phyloP scores from a whole-genome alignment of 2,797 vertebrate species.

The Parotocinclus haroldoi region DNA sequence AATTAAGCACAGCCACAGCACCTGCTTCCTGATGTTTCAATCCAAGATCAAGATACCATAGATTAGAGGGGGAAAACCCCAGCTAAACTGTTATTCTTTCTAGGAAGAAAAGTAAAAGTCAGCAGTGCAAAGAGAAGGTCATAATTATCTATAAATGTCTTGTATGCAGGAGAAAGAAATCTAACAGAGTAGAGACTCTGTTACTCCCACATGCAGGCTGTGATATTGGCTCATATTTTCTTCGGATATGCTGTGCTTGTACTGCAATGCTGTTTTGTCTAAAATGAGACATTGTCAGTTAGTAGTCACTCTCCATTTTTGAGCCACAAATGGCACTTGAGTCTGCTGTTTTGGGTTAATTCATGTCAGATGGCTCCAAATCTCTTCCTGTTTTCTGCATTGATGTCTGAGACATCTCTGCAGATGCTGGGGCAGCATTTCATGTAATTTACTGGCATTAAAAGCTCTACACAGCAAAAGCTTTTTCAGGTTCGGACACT shows the following conservation, averaged over 20 bases:
- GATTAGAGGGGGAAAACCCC: neutral
- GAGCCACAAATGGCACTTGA: constrained; percentile 1
- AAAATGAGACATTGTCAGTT: neutral
- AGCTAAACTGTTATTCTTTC: neutral
- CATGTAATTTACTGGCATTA: neutral
- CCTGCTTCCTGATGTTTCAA: constrained; percentile 22
- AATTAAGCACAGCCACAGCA: constrained; percentile 28
- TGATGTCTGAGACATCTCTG: constrained; percentile 1
- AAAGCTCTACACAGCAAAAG: neutral
- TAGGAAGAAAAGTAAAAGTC: neutral
- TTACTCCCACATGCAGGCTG: neutral
- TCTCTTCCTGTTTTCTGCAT: neutral
- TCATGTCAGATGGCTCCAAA: neutral
- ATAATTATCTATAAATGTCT: neutral
- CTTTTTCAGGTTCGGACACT: neutral
- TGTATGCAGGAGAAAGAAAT: neutral
- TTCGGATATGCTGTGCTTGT: too few species aligned
- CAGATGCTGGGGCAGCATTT: neutral
- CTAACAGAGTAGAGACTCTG: neutral
- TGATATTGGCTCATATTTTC: too few species aligned
- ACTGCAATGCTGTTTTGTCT: neutral
- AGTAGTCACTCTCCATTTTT: neutral
- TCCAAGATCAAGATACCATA: neutral
- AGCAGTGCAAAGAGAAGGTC: too few species aligned
- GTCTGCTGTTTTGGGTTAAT: constrained; percentile 12